phyloP scores from a whole-genome alignment of 2,113 vertebrate genomes.

The Prunella fulvescens region DNA sequence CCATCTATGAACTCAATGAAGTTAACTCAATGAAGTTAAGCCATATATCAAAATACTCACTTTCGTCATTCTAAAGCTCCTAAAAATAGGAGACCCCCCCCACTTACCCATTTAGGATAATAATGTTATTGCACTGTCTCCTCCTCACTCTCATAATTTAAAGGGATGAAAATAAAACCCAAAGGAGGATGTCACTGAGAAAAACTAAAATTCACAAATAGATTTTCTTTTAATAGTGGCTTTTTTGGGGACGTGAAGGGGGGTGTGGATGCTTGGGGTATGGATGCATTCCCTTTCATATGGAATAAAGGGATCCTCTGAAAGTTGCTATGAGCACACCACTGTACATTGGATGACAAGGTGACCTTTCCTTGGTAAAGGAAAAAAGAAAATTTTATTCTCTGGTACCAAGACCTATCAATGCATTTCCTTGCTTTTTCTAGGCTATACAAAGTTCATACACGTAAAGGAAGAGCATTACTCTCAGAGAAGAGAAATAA shows the following conservation, averaged over 20 bases:
- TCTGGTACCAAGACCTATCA: neutral
- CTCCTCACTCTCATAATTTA: neutral
- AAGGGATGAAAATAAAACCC: neutral
- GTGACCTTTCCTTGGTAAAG: neutral
- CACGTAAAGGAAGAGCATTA: neutral
- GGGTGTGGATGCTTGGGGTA: neutral
- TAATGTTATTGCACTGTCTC: neutral
- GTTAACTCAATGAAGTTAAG: neutral
- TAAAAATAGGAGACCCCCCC: neutral
- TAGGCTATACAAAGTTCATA: neutral
- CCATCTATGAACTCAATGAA: neutral
- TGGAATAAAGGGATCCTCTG: neutral
- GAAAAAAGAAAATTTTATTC: neutral
- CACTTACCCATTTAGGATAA: neutral
- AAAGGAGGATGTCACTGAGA: neutral
- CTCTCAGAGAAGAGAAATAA: neutral
- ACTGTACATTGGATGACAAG: neutral
- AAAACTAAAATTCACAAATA: neutral
- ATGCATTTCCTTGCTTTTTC: neutral
- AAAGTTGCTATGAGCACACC: neutral
- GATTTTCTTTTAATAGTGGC: neutral
- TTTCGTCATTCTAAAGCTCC: neutral
- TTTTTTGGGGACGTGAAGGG: rapidly evolving
- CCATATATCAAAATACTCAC: neutral
- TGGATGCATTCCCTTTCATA: neutral